phyloP scores from a whole-genome alignment of 2,888 invertebrate species.

The Sepioteuthis lessoniana region DNA sequence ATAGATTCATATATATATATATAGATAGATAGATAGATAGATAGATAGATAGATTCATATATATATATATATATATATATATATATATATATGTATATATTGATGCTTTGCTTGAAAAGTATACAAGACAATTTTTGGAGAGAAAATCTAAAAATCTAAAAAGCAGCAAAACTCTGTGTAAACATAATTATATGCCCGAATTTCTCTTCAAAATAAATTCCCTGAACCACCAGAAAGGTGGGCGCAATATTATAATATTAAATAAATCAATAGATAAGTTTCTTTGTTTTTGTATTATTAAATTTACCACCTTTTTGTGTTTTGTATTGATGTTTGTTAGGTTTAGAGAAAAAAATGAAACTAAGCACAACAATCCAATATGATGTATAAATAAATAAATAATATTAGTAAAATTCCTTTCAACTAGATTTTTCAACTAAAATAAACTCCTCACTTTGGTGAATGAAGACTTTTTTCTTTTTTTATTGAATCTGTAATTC shows the following conservation, averaged over 20 bases:
- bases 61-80: background rate
- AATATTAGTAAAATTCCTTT: background rate
- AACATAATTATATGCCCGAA: no score
- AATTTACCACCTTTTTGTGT: background rate
- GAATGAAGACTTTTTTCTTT: background rate
- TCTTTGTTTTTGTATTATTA: no score
- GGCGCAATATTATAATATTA: no score
- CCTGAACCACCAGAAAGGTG: no score
- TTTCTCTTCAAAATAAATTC: no score
- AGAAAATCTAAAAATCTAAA: no score
- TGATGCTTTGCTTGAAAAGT: no score
- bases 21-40: background rate
- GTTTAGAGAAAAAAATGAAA: background rate
- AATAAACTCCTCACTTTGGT: background rate
- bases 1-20: background rate
- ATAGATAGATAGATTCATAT: background rate
- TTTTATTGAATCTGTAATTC: background rate
- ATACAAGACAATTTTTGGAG: no score
- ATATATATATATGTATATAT: background rate
- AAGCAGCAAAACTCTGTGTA: no score
- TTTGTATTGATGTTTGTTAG: no score
- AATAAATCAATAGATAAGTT: no score
- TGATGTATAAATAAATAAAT: background rate
- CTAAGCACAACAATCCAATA: background rate
- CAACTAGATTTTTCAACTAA: background rate